phyloP scores from a whole-genome alignment of 1,140 invertebrate species.

The Pectinophora gossypiella region DNA sequence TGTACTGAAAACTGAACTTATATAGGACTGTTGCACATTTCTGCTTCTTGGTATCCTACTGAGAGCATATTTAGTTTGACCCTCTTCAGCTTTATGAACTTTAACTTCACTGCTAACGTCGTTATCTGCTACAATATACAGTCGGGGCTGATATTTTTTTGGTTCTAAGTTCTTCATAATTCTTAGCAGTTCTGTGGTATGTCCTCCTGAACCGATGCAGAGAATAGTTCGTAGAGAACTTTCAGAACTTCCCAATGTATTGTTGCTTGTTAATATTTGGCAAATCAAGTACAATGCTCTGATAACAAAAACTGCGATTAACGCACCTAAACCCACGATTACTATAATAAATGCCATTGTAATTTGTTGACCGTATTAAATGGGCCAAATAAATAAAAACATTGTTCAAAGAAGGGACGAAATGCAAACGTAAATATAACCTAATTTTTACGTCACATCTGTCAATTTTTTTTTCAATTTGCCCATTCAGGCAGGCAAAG shows the following conservation, averaged over 20 bases:
- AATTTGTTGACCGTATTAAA: no score
- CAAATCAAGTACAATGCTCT: constrained; percentile 38
- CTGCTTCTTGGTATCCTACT: constrained; percentile 87
- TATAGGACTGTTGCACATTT: constrained; percentile 91
- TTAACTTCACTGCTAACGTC: constrained; percentile 88
- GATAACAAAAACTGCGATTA: constrained; percentile 1
- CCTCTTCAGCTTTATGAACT: constrained; percentile 68
- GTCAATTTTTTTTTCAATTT: no score
- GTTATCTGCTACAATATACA: constrained; percentile 87
- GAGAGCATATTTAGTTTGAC: constrained; percentile 70
- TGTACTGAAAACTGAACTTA: constrained; percentile 87
- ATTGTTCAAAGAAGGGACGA: no score
- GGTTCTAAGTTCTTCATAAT: constrained; percentile 79
- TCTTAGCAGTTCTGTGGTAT: constrained; percentile 92
- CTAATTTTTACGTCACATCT: no score
- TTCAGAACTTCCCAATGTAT: not conserved
- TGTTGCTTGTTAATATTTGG: constrained; percentile 26
- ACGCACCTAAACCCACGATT: not conserved
- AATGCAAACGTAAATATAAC: no score
- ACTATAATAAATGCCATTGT: not conserved
- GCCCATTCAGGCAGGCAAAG: no score
- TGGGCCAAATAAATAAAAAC: no score
- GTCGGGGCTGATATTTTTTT: constrained; percentile 79
- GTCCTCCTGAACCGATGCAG: constrained; percentile 78
- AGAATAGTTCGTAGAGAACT: constrained; percentile 48